A percentile compares a stretch with the other conserved stretches of the same genome.
Evolutionary conservation across 2,113 vertebrate species (phyloP).

Genomic region (Alectura lathami): DNA sequence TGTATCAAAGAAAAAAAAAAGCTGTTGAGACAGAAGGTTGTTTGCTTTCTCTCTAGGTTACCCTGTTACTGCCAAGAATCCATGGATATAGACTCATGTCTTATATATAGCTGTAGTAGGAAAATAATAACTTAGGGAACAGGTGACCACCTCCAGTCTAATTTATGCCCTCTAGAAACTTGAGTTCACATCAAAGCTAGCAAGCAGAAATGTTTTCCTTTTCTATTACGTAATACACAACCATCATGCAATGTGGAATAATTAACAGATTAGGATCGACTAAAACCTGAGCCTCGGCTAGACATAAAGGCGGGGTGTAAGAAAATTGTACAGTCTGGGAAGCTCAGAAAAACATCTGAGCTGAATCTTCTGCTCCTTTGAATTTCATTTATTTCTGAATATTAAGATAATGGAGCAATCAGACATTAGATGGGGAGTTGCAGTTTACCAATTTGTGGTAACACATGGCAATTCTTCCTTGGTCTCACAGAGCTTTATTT

Average conservation of each 20-base stretch:
- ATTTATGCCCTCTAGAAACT: slow-evolving; percentile 24
- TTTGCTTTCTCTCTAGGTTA: not conserved
- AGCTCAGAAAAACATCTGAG: not conserved
- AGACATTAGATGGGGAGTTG: not conserved
- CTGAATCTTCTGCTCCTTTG: not conserved
- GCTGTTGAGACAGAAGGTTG: not conserved
- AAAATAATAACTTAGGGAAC: not conserved
- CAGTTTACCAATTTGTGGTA: not conserved
- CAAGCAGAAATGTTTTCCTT: slow-evolving; percentile 11
- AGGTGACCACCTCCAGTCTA: not conserved
- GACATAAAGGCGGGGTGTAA: not conserved
- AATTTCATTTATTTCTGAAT: not conserved
- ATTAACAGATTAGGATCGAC: slow-evolving; percentile 33
- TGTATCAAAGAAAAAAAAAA: not conserved
- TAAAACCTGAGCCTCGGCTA: not conserved
- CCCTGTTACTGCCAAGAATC: not conserved
- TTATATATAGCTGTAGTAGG: not conserved
- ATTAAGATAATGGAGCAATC: not conserved
- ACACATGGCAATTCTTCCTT: not conserved
- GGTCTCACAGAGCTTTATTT: not conserved
- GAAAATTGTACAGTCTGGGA: not conserved
- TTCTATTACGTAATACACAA: not conserved
- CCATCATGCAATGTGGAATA: slow-evolving; percentile 5
- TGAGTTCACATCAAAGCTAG: slow-evolving; percentile 42
- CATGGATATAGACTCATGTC: not conserved